Conservation (phyloP, 2,113 vertebrate species). For the Actenoides hombroni region DNA sequence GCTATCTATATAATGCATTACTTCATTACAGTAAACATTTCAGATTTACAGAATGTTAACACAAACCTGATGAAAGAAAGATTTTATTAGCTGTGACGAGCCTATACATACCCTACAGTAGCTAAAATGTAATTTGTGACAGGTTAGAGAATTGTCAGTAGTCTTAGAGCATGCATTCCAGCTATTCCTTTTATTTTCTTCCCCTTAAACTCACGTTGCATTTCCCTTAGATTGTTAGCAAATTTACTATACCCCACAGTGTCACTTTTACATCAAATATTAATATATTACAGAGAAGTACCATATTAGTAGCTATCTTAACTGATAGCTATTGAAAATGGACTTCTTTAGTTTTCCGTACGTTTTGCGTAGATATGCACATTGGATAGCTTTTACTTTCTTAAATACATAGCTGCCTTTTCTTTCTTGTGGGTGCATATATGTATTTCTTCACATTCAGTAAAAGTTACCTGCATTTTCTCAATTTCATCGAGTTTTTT, state of each 20-base stretch:
- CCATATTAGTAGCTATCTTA: neutral
- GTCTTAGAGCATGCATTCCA: slow-evolving; percentile 54
- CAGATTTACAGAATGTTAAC: slow-evolving; percentile 85
- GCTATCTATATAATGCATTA: slow-evolving; percentile 83
- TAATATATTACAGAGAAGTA: slow-evolving; percentile 19
- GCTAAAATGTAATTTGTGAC: slow-evolving; percentile 87
- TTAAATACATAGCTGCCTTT: neutral
- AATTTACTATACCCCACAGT: slow-evolving; percentile 46
- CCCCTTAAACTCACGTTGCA: slow-evolving; percentile 45
- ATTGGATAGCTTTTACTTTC: neutral
- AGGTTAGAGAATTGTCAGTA: slow-evolving; percentile 71
- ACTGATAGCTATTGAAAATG: slow-evolving; percentile 27
- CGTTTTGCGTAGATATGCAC: neutral
- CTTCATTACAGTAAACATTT: slow-evolving; percentile 85
- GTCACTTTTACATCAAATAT: slow-evolving; percentile 60
- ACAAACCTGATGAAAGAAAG: slow-evolving; percentile 83
- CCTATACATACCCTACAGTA: slow-evolving; percentile 79
- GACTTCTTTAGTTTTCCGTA: neutral
- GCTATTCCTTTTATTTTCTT: slow-evolving; percentile 63
- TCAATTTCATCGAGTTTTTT: neutral
- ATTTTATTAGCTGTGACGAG: slow-evolving; percentile 88
- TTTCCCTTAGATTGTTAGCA: slow-evolving; percentile 26
- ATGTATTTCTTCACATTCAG: neutral
- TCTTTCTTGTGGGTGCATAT: neutral
- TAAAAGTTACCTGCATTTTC: neutral